Evolutionary conservation across 2,113 vertebrate genomes (phyloP).

Genomic region (Sceloporus undulatus): DNA sequence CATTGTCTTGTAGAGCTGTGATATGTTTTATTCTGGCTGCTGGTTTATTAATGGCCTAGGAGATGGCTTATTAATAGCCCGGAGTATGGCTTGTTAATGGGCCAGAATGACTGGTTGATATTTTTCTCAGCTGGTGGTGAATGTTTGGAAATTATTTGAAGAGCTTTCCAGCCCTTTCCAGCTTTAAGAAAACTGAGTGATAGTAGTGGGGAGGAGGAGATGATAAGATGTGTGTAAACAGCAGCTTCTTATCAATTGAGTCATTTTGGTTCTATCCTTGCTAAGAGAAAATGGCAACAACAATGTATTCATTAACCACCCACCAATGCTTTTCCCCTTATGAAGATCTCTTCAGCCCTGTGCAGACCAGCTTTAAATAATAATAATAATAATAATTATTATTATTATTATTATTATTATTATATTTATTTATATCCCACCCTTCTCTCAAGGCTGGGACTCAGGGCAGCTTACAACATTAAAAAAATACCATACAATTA

Average conservation of each 20-base stretch:
- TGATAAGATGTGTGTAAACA: neutral
- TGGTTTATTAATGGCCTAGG: neutral
- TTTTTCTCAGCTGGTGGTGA: neutral
- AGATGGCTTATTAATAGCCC: neutral
- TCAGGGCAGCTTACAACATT: too few species aligned
- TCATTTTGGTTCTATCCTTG: neutral
- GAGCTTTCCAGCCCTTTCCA: neutral
- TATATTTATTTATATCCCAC: too few species aligned
- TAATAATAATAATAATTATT: too few species aligned
- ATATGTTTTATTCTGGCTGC: neutral
- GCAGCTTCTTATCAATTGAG: neutral
- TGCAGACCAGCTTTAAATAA: too few species aligned
- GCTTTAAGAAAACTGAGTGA: neutral
- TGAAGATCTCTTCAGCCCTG: neutral
- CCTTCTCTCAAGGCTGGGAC: too few species aligned
- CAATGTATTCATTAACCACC: neutral
- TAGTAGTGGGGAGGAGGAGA: neutral
- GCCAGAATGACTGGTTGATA: neutral
- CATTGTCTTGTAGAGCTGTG: neutral
- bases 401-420: too few species aligned
- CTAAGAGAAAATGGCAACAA: neutral
- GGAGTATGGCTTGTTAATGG: neutral
- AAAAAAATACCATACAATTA: too few species aligned
- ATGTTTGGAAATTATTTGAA: neutral
- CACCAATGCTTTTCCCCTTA: neutral